These are phyloP conservation scores for Rhinella marina DNA, from an alignment of 2,797 vertebrate genomes.

Conservation along the genomic window DNA sequence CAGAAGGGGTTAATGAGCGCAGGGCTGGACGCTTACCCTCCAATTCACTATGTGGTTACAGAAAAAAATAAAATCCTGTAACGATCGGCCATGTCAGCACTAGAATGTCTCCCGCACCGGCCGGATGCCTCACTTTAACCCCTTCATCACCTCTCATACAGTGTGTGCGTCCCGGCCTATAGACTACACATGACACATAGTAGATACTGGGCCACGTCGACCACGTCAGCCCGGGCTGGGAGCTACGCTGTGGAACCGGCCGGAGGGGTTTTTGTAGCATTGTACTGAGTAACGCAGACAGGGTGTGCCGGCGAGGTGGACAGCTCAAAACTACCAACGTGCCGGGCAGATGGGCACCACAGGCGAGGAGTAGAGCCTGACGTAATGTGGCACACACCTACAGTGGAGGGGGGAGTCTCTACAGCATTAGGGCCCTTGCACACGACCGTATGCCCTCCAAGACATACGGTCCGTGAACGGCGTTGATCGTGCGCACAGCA, in stretches of 20 bases:
- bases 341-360: neutral
- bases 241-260: neutral
- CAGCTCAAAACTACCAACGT: neutral
- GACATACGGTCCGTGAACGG: no score
- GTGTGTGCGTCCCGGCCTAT: no score
- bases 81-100: constrained; percentile 5
- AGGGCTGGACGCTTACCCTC: neutral
- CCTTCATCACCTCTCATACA: neutral
- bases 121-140: constrained; percentile 23
- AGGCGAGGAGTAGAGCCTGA: no score
- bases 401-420: no score
- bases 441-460: no score
- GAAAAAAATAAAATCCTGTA: neutral
- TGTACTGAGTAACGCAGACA: neutral
- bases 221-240: neutral
- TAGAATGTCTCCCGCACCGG: neutral
- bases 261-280: neutral
- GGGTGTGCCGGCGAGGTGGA: constrained; percentile 8
- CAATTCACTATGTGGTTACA: neutral
- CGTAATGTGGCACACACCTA: no score
- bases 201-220: neutral
- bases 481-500: no score
- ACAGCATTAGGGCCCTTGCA: no score
- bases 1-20: constrained; percentile 15
- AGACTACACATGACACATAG: no score